Percentiles rank a stretch among this genome's conserved stretches.
Evolutionary conservation across 1,140 invertebrate genomes (phyloP).

Genomic region (Euglossa dilemma): DNA sequence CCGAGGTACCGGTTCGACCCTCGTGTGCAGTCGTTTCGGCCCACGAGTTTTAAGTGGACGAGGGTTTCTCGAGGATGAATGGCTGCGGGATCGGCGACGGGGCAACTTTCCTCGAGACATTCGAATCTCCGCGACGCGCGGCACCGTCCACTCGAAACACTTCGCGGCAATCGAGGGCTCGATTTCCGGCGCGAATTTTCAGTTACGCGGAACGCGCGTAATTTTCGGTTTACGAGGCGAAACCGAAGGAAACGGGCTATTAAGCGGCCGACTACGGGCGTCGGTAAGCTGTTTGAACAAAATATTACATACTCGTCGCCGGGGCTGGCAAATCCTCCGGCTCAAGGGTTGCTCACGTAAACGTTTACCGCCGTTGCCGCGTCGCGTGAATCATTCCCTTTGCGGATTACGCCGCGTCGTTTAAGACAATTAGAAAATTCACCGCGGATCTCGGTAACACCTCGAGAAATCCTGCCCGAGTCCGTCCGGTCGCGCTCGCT

Average conservation of each 20-base stretch:
- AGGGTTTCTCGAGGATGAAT: not conserved
- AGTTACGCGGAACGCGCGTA: not conserved
- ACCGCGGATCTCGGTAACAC: not conserved
- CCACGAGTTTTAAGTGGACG: not conserved
- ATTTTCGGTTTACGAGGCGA: not conserved
- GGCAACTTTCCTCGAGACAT: not conserved
- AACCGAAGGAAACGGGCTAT: no score
- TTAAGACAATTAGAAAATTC: constrained; percentile 6
- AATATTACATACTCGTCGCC: not conserved
- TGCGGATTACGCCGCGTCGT: not conserved
- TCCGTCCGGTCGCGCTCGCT: no score
- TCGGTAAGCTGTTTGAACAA: not conserved
- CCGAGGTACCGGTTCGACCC: not conserved
- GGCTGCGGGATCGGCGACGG: not conserved
- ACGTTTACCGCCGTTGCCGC: not conserved
- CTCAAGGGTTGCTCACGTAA: constrained; percentile 18
- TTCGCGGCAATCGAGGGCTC: no score
- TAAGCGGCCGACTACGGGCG: no score
- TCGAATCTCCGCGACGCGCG: not conserved
- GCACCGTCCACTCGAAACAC: no score
- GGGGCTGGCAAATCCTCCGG: not conserved
- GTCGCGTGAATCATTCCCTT: not conserved
- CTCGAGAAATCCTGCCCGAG: no score
- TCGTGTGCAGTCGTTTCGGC: not conserved
- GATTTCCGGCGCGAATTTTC: not conserved